These are phyloP conservation scores for Drosophila mimica DNA, from an alignment of 2,888 invertebrate genomes.

Conservation along the genomic window DNA sequence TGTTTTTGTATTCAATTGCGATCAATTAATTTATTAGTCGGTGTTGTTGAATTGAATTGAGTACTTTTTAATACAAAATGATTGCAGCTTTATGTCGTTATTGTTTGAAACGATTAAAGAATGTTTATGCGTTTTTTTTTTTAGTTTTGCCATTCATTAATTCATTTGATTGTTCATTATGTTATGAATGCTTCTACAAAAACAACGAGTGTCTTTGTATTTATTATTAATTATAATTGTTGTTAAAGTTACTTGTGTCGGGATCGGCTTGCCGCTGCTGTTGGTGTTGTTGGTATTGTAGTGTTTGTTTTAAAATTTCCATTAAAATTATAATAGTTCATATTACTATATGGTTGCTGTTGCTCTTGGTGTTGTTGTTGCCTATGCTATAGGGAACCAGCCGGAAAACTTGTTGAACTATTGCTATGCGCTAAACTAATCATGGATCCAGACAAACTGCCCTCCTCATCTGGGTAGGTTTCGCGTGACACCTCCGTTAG, in stretches of 20 bases:
- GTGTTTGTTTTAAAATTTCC: slow-evolving; percentile 79
- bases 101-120: slow-evolving; percentile 53
- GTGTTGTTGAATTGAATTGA: slow-evolving; percentile 36
- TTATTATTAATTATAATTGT: slow-evolving; percentile 12
- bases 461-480: slow-evolving; percentile 95
- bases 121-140: slow-evolving; percentile 32
- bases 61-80: slow-evolving; percentile 49
- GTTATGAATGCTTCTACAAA: slow-evolving; percentile 42
- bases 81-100: slow-evolving; percentile 47
- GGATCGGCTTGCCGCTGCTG: slow-evolving; percentile 46
- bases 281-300: slow-evolving; percentile 43
- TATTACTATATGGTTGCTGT: slow-evolving; percentile 63
- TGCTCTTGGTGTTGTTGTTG: slow-evolving; percentile 63
- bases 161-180: slow-evolving; percentile 25
- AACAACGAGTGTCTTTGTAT: slow-evolving; percentile 24
- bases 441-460: slow-evolving; percentile 97
- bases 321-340: slow-evolving; percentile 79
- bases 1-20: slow-evolving; percentile 44
- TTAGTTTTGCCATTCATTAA: slow-evolving; percentile 9
- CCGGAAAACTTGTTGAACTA: slow-evolving; percentile 96
- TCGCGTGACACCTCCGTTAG: slow-evolving; percentile 96
- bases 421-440: slow-evolving; percentile 97
- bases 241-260: slow-evolving; percentile 54
- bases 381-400: slow-evolving; percentile 89
- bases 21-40: slow-evolving; percentile 46